Base-by-base conservation (phyloP, 2,797 vertebrate genomes). In the Danio jaintianensis region DNA sequence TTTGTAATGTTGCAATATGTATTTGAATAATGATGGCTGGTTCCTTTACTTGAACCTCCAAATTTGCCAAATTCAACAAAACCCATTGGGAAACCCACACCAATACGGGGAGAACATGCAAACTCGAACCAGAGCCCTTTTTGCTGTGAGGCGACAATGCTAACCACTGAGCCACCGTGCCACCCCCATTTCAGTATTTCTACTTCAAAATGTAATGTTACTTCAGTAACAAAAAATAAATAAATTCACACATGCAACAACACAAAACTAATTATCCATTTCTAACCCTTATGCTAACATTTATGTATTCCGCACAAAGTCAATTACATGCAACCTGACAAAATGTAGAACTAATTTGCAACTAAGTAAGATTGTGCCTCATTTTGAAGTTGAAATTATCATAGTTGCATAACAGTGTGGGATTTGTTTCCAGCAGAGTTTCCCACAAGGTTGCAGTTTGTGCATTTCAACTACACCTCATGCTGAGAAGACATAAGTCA, bases 391-490 rank as follows among this genome's bases (percentile, higher is more conserved):
- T 50, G 63, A 73, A 78, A 74, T 43, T 13, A 71, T 20, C 43
- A n/a, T 63, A 42, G 56, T 64, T 74, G 47, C 61, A 36, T 73
- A 9, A 69, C 8, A 2, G 43, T 18, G 6, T 7, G 7, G 50
- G 55, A 8, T 63, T 53, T 42, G 9, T 66, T n/a, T 22, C 45
- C 29, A 3, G 38, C 71, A n/a, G 43, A 52, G 59, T 22, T 63
- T 68, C 20, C n/a, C 7, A 48, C 55, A 47, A 61, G 43, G 56
- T 36, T 68, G 55, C 12, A 47, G 52, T 43, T 18, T 62, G 61
- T 77, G 59, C 16, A 47, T 53, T 73, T 53, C 52, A 76, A 71
- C 58, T 36, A 52, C 56, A 62, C 58, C 59, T 58, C 82, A 72
- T 56, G 67, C 67, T 72, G 68, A 47, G 72, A 77, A 77, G 16